A percentile compares a stretch with the other conserved stretches of the same genome.
Conservation (phyloP, 1,140 invertebrate species). For the Bombus confusus region DNA sequence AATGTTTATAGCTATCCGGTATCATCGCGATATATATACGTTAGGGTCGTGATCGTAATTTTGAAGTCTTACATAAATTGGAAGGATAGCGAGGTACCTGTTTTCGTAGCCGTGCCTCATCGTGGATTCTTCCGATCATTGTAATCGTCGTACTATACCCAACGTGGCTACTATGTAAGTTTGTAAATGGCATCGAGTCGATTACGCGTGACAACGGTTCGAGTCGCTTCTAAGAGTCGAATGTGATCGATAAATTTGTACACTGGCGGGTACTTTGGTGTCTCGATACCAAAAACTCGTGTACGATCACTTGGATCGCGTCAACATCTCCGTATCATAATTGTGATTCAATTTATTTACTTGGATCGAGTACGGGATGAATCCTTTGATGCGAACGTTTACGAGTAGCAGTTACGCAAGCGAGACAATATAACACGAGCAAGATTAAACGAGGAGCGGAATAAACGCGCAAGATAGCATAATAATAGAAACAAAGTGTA, state of each 20-base stretch:
- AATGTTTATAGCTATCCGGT: background rate
- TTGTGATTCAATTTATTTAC: no score
- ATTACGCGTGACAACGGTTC: background rate
- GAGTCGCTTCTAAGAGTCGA: no score
- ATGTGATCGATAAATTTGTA: constrained; percentile 7
- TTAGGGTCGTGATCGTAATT: background rate
- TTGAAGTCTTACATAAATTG: no score
- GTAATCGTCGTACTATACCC: background rate
- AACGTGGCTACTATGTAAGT: background rate
- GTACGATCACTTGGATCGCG: constrained; percentile 13
- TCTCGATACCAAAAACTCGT: constrained; percentile 19
- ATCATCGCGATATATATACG: background rate
- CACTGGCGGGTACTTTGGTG: constrained; percentile 4
- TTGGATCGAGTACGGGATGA: no score
- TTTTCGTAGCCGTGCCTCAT: background rate
- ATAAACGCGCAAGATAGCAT: no score
- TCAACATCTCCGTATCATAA: no score
- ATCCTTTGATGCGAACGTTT: no score
- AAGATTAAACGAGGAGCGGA: no score
- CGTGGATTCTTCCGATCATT: background rate
- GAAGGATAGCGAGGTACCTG: background rate
- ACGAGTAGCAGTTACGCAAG: no score
- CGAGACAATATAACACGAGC: no score
- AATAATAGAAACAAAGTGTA: no score
- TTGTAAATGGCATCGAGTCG: constrained; percentile 41